Percentiles rank a stretch among this genome's conserved stretches.
These are phyloP conservation scores for Knipowitschia caucasica DNA, from an alignment of 2,797 vertebrate genomes.

Conservation along the genomic window DNA sequence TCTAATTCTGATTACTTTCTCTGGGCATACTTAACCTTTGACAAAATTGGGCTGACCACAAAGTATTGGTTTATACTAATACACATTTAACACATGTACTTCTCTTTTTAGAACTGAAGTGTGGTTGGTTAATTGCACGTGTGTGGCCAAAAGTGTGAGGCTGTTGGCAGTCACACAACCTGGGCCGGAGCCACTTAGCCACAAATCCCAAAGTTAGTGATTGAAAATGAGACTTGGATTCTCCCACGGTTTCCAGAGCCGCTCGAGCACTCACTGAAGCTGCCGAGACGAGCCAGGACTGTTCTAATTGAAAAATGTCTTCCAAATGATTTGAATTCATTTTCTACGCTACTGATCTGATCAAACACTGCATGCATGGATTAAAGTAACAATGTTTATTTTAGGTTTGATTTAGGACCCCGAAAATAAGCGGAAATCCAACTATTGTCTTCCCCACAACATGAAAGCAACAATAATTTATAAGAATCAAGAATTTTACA, in stretches of 20 bases:
- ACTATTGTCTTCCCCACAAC: too few relatives aligned
- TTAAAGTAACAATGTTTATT: background rate
- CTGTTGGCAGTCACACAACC: constrained; percentile 38
- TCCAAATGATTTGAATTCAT: constrained; percentile 44
- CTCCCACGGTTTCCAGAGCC: constrained; percentile 36
- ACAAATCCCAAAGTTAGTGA: constrained; percentile 39
- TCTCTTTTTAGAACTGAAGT: constrained; percentile 27
- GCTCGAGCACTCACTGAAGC: constrained; percentile 16
- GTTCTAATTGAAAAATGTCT: constrained; percentile 46
- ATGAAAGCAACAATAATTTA: too few relatives aligned
- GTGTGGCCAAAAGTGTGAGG: constrained; percentile 38
- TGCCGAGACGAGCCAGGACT: constrained; percentile 18
- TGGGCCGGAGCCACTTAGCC: constrained; percentile 44
- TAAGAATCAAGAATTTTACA: too few relatives aligned
- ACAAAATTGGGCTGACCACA: background rate
- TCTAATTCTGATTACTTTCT: too few relatives aligned
- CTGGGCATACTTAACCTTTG: background rate
- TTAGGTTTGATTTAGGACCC: background rate
- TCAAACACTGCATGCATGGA: background rate
- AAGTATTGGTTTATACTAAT: constrained; percentile 12
- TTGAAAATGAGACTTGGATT: constrained; percentile 46
- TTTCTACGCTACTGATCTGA: constrained; percentile 24
- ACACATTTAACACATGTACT: constrained; percentile 20
- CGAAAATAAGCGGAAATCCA: too few relatives aligned
- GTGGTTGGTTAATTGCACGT: constrained; percentile 33